Evolutionary conservation across 2,113 vertebrate species (phyloP).

Genomic region (Coreoperca whiteheadi): DNA sequence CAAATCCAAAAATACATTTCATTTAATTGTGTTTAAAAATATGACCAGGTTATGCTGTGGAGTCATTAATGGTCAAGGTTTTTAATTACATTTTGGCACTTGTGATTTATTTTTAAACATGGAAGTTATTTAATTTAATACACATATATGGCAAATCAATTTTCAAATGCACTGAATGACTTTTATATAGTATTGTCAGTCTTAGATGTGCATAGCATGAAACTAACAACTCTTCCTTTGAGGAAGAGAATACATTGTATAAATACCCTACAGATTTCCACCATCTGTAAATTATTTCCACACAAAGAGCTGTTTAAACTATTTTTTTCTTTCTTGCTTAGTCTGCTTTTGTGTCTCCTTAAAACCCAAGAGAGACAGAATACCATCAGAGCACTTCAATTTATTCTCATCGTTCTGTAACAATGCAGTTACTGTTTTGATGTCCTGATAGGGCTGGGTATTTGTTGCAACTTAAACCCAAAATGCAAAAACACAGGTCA

Average conservation of each 20-base stretch:
- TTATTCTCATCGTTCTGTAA: constrained; percentile 26
- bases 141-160: not conserved
- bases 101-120: not conserved
- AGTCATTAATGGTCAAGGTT: not conserved
- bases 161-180: not conserved
- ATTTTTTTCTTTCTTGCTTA: constrained; percentile 9
- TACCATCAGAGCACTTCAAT: not conserved
- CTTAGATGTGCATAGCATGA: not conserved
- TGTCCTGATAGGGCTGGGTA: constrained; percentile 28
- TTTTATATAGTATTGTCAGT: not conserved
- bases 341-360: constrained; percentile 27
- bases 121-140: not conserved
- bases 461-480: constrained; percentile 57
- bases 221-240: not conserved
- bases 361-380: constrained; percentile 1
- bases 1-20: not conserved
- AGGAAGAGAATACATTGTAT: not conserved
- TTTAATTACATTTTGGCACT: not conserved
- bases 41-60: not conserved
- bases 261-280: constrained; percentile 25
- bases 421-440: constrained; percentile 38
- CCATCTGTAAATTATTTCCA: constrained; percentile 44
- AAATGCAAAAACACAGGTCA: constrained; percentile 57
- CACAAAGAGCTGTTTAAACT: constrained; percentile 27
- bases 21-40: not conserved